These are phyloP conservation scores for Physocephala rufipes DNA, from an alignment of 2,888 invertebrate genomes.

Conservation along the genomic window DNA sequence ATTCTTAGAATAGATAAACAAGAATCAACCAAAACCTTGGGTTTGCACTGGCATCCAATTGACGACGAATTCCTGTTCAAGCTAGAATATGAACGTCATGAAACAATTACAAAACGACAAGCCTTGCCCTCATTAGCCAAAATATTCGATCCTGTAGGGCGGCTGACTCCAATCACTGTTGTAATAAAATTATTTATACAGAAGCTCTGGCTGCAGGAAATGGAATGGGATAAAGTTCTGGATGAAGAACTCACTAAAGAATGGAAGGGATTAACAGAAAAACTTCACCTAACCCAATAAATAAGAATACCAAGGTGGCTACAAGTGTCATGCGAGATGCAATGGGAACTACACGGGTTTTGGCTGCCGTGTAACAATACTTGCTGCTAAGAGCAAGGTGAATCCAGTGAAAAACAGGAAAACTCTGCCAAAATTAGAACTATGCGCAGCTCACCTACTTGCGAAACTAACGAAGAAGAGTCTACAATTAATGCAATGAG, in stretches of 20 bases:
- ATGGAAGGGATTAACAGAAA: slow-evolving; percentile 14
- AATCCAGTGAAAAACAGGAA: slow-evolving; percentile 28
- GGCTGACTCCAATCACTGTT: slow-evolving; percentile 33
- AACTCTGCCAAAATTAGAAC: slow-evolving; percentile 15
- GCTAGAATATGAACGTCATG: not conserved
- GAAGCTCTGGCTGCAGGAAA: slow-evolving; percentile 21
- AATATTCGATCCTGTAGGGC: slow-evolving; percentile 32
- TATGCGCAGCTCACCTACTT: slow-evolving; percentile 19
- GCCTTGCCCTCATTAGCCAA: slow-evolving; percentile 19
- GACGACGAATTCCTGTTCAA: too few species aligned
- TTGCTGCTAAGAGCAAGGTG: slow-evolving; percentile 23
- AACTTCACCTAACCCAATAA: not conserved
- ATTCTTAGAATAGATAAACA: slow-evolving; percentile 11
- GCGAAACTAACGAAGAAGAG: slow-evolving; percentile 17
- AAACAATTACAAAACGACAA: not conserved
- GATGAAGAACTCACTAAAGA: slow-evolving; percentile 24
- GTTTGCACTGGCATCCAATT: slow-evolving; percentile 18
- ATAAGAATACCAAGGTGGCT: not conserved
- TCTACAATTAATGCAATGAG: slow-evolving; percentile 6
- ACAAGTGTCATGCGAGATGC: not conserved
- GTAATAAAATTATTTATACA: slow-evolving; percentile 29
- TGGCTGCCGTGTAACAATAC: too few species aligned
- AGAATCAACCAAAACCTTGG: slow-evolving; percentile 22
- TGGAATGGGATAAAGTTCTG: slow-evolving; percentile 26
- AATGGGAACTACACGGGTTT: not conserved